A percentile compares a stretch with the other conserved stretches of the same genome.
Evolutionary conservation across 2,888 invertebrate species (phyloP).

Genomic region (Xylocampa areola): DNA sequence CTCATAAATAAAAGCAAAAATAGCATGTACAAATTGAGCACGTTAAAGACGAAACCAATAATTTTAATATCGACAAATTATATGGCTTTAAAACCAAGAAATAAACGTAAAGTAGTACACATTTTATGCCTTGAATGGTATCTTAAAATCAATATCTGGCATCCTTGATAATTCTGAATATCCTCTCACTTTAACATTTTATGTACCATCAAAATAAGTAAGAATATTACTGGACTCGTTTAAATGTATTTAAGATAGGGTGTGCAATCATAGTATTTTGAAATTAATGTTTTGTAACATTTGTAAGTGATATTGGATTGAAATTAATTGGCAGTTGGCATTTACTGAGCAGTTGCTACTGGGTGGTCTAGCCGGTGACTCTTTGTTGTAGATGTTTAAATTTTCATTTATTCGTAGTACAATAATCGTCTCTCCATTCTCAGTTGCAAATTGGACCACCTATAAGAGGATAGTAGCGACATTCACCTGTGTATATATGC

Average conservation of each 20-base stretch:
- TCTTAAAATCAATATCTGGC: slow-evolving; percentile 43
- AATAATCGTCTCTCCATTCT: slow-evolving; percentile 45
- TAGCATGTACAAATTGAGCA: slow-evolving; percentile 17
- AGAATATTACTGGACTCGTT: slow-evolving; percentile 27
- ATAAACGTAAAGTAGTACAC: slow-evolving; percentile 15
- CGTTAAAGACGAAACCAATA: slow-evolving; percentile 28
- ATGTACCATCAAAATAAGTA: slow-evolving; percentile 27
- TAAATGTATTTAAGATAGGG: slow-evolving; percentile 37
- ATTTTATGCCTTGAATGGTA: slow-evolving; percentile 34
- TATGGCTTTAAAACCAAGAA: slow-evolving; percentile 30
- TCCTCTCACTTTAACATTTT: slow-evolving; percentile 50
- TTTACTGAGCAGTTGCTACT: slow-evolving; percentile 37
- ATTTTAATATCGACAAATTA: slow-evolving; percentile 45
- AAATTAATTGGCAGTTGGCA: slow-evolving; percentile 55
- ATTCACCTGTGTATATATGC: slow-evolving; percentile 8
- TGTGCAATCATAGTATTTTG: slow-evolving; percentile 38
- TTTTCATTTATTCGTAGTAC: slow-evolving; percentile 45
- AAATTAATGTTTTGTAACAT: slow-evolving; percentile 44
- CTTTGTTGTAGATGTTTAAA: slow-evolving; percentile 37
- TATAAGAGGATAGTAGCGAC: slow-evolving; percentile 13
- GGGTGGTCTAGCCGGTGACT: slow-evolving; percentile 52
- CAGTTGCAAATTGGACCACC: slow-evolving; percentile 51
- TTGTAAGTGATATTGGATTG: slow-evolving; percentile 44
- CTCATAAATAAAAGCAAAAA: slow-evolving; percentile 17
- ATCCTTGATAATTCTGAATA: slow-evolving; percentile 46